Evolutionary conservation across 2,797 vertebrate species (phyloP), one percentile per base, ranked within the genome.

Genomic region (Anas bahamensis): DNA sequence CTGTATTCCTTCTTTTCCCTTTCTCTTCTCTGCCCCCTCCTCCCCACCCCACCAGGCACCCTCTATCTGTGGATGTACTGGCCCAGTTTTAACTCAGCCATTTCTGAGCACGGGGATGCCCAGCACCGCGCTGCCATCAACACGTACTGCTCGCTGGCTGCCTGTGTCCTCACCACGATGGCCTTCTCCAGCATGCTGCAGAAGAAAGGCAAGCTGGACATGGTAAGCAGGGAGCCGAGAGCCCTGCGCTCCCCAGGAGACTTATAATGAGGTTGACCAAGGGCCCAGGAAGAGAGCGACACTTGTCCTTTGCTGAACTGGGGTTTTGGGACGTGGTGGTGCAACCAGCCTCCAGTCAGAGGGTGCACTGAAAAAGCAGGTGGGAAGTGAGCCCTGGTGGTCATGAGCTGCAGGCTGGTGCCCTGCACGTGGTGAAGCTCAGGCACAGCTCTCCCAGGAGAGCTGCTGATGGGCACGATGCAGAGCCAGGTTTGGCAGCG

Each of bases 41-140:
- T 87, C 26, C 42, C 44, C 50, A 69, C 55, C 55, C 48, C 59
- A n/a, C 28, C 94, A 99, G 99, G 99, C 11, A 98, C 99, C 2
- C 97, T 99, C 46, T 99, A 98, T 96, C 97, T 99, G n/a, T 99
- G 99, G 99, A 99, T 99, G 98, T 99, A 98, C 96, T 99, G 99
- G 99, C 99, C 99, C 95, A 99, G 99, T 97, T 99, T 99, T 97
- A 99, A 99, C 96, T 99, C 99, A 0, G 99, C 99, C 48, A 96
- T 99, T 93, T 97, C 99, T 37, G 64, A 97, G 8, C 98, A 99
- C 0, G 99, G 99, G 10, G 99, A 99, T 2, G 98, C 98, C 24
- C 99, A 99, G 95, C 99, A 99, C 96, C 98, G 99, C 24, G 97
- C 99, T 0, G 99, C 97, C 95, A 98, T 99, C 85, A 99, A 99